phyloP scores from a whole-genome alignment of 2,797 vertebrate genomes.

The Enteromius argenteus region DNA sequence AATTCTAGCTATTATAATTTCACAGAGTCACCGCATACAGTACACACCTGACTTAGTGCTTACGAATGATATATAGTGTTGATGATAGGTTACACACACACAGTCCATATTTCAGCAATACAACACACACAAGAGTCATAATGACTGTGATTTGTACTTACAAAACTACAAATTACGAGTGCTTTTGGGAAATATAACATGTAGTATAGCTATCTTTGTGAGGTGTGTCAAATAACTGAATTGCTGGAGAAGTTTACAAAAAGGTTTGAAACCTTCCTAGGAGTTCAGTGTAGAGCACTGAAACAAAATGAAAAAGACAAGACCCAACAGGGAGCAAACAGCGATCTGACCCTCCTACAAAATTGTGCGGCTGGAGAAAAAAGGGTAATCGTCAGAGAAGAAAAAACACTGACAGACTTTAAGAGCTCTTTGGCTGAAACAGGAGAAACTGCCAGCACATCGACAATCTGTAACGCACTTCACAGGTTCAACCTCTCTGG shows the following conservation, averaged over 20 bases:
- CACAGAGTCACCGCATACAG: not conserved
- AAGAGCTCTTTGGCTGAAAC: conserved; percentile 1
- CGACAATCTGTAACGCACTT: not conserved
- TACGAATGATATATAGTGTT: not conserved
- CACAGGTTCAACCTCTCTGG: not conserved
- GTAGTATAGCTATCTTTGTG: not conserved
- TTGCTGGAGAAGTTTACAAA: not conserved
- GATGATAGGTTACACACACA: not conserved
- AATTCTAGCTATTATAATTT: not conserved
- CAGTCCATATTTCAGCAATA: not conserved
- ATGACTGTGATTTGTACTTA: not conserved
- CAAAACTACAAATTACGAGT: not conserved
- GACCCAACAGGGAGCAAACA: not conserved
- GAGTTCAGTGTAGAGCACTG: not conserved
- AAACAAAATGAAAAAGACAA: conserved; percentile 12
- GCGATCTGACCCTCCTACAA: not conserved
- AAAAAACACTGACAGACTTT: conserved; percentile 19
- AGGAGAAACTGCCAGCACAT: conserved; percentile 11
- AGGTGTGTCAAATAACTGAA: not conserved
- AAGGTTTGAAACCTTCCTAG: not conserved
- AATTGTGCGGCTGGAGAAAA: conserved; percentile 10
- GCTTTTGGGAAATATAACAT: not conserved
- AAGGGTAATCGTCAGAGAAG: conserved; percentile 6
- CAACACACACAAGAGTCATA: not conserved
- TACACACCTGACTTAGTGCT: not conserved